Evolutionary conservation across 2,797 vertebrate species (phyloP), one percentile per base, ranked within the genome.

Genomic region (Neopelma chrysocephalum): DNA sequence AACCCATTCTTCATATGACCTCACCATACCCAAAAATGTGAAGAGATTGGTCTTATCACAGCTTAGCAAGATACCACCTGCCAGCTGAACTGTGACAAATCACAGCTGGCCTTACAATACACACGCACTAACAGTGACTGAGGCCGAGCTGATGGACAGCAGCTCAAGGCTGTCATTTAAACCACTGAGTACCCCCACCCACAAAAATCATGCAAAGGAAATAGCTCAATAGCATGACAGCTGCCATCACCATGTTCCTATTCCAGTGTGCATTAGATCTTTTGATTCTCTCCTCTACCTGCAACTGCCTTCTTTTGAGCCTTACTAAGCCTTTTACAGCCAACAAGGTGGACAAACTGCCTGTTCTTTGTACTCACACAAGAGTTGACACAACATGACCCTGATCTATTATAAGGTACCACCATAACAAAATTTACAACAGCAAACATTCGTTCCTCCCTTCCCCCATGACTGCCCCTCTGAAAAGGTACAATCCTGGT

Each of bases 41-140:
- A 87, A 84, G 75, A 92, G 87, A 85, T 80, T 85, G 81, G 75
- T 80, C 71, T 96, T 96, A 96, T 93, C 90, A 2, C 75, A 87
- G 47, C 22, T 82, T 62, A 50, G 75, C 60, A 70, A 96, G 89
- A 95, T 84, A 95, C 48, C 83, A 93, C 86, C 90, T 87, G 90
- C 79, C 89, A 97, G 78, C 45, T 80, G 71, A 93, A 82, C 75
- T 89, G 83, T 80, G 90, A 96, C 89, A 94, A 89, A 93, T 73
- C 87, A 75, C 94, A 96, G 83, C 90, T 87, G 93, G 78, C 78
- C 45, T 71, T 71, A 82, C 43, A 73, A 77, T 36, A 68, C 47
- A 56, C 23, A 56, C 23, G 83, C 4, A 2, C 34, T 45, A 70
- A 51, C 56, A 71, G 48, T 4, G 23, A 27, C 51, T 31, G 48